phyloP scores from a whole-genome alignment of 2,113 vertebrate species.

The Sitta europaea region DNA sequence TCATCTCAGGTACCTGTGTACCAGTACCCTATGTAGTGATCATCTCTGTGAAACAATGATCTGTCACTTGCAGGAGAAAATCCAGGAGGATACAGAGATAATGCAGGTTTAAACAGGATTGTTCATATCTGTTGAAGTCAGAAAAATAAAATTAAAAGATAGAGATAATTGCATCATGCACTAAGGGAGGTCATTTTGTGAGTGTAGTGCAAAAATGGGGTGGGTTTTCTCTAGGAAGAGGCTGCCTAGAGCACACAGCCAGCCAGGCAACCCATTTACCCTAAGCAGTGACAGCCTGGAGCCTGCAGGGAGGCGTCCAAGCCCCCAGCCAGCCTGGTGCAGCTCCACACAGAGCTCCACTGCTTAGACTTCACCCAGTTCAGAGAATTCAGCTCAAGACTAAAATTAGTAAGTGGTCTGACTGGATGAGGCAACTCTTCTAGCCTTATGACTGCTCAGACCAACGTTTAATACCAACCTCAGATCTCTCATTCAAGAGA shows the following conservation, averaged over 20 bases:
- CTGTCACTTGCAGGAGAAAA: background rate
- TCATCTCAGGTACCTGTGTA: background rate
- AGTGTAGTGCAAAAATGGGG: background rate
- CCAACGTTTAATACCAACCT: background rate
- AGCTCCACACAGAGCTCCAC: background rate
- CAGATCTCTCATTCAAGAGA: background rate
- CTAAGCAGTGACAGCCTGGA: background rate
- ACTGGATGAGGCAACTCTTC: background rate
- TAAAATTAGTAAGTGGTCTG: background rate
- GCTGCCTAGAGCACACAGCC: background rate
- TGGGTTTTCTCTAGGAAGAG: background rate
- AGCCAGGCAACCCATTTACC: background rate
- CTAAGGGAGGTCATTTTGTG: background rate
- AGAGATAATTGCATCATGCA: background rate
- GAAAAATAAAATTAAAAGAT: background rate
- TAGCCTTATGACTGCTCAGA: background rate
- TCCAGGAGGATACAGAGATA: background rate
- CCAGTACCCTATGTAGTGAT: background rate
- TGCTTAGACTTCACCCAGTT: background rate
- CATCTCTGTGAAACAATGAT: background rate
- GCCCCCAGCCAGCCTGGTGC: background rate
- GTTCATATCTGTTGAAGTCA: background rate
- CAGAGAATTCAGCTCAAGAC: background rate
- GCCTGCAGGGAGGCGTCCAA: background rate
- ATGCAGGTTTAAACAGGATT: background rate